A percentile compares a stretch with the other conserved stretches of the same genome.
phyloP scores from a whole-genome alignment of 2,888 invertebrate species.

The Tenodera sinensis region DNA sequence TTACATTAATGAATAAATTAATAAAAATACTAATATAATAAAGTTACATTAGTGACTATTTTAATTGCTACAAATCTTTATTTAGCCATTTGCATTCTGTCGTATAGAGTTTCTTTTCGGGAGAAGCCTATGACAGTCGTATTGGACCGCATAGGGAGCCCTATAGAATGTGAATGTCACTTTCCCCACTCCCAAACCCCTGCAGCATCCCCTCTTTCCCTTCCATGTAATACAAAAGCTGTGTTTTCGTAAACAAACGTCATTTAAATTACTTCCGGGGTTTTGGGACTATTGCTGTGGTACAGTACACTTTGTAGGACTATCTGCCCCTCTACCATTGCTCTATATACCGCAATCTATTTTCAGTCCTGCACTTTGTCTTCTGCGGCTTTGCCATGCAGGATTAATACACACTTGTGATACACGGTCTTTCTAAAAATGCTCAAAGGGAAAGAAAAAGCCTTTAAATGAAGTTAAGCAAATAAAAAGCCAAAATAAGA shows the following conservation, averaged over 20 bases:
- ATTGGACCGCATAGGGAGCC: background rate
- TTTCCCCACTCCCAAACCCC: background rate
- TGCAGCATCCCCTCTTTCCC: background rate
- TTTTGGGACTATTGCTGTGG: constrained; percentile 31
- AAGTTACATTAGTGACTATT: no score
- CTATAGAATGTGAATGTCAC: background rate
- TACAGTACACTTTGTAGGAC: background rate
- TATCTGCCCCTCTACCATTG: background rate
- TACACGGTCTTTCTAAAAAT: no score
- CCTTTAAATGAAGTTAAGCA: no score
- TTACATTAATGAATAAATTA: no score
- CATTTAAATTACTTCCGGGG: constrained; percentile 39
- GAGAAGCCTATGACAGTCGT: background rate
- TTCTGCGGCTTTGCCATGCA: background rate
- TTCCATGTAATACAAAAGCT: constrained; percentile 12
- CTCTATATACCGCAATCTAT: background rate
- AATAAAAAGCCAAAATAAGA: no score
- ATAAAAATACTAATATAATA: no score
- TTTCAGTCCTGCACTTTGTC: background rate
- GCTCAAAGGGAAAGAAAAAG: no score
- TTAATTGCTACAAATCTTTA: background rate
- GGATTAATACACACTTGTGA: background rate
- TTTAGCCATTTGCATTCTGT: background rate
- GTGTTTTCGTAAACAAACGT: constrained; percentile 37
- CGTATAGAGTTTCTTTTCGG: background rate